Percentiles rank a stretch among this genome's conserved stretches.
Evolutionary conservation across 2,113 vertebrate species (phyloP).

Genomic region (Romanogobio albipinnatus): DNA sequence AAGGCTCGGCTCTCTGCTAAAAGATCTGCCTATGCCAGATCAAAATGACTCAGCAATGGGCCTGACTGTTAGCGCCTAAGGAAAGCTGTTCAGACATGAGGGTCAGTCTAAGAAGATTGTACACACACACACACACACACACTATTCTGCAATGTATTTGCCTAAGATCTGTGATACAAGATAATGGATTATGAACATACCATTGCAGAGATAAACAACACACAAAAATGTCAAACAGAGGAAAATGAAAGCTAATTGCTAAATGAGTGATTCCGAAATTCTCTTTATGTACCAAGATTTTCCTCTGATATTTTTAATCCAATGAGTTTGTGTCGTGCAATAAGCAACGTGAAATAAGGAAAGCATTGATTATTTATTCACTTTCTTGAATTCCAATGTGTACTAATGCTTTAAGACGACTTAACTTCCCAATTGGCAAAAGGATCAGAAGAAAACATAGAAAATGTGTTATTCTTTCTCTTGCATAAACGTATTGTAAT

Average conservation of each 20-base stretch:
- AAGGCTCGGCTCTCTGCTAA: constrained; percentile 40
- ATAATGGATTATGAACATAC: constrained; percentile 8
- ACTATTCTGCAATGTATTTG: neutral
- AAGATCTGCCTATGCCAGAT: constrained; percentile 56
- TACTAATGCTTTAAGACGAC: neutral
- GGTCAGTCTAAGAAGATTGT: constrained; percentile 42
- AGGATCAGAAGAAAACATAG: constrained; percentile 37
- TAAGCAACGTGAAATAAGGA: neutral
- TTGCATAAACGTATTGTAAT: neutral
- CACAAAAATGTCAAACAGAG: neutral
- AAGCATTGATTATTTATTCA: neutral
- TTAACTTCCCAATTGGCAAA: neutral
- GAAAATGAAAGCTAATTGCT: constrained; percentile 33
- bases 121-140: neutral
- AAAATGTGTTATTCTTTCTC: neutral
- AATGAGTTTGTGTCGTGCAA: neutral
- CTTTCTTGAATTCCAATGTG: neutral
- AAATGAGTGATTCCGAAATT: constrained; percentile 1
- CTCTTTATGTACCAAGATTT: neutral
- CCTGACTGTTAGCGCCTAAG: constrained; percentile 57
- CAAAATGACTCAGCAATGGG: constrained; percentile 66
- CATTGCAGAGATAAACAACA: constrained; percentile 22
- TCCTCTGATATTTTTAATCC: constrained; percentile 3
- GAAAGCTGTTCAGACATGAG: constrained; percentile 57
- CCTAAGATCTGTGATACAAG: neutral